Base-by-base conservation (phyloP, 2,113 vertebrate genomes). In the Tetrax tetrax region DNA sequence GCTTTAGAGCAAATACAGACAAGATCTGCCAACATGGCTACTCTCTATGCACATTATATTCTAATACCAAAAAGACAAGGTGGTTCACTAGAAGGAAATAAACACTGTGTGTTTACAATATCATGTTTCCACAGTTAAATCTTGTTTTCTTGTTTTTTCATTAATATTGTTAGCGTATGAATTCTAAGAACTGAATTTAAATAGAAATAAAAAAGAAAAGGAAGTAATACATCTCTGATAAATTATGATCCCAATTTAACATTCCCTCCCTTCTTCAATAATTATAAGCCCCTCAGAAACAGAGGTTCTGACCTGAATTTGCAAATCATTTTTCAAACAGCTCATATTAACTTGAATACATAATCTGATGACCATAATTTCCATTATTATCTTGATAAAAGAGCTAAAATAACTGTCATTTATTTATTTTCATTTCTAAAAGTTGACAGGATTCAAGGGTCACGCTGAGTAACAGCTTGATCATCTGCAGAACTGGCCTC, bases 401-500 rank as follows among this genome's bases (percentile, higher is more conserved):
- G 29, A n/a, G 1, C 4, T 47, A 43, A 84, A 82, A 75, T 54
- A 59, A 21, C 18, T 56, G 12, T 56, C 9, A 22, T 15, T 68
- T 38, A 6, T 48, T 7, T 19, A 8, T 35, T 84, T 93, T 64
- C 0, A n/a, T 83, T 64, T 80, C 63, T 71, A n/a, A 45, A 94
- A 64, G 17, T 33, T 70, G 14, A 68, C 6, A 60, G 8, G 8
- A 10, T 89, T 90, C 38, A n/a, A 65, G 24, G 12, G 16, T 64
- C 33, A 17, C 16, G 29, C 6, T 12, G 33, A 16, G 19, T 15
- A 89, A 33, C 6, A 50, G 1, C 20, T 56, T 54, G 28, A 59
- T 10, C 1, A 0, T 45, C 6, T 72, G 48, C 2, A 56, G 48
- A 80, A 51, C 15, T 13, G 4, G 3, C 5, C 87, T 54, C 2